Percentiles rank a stretch among this genome's conserved stretches.
These are phyloP conservation scores for Myotis vivesi DNA, from an alignment of 2,797 vertebrate genomes.

Conservation along the genomic window DNA sequence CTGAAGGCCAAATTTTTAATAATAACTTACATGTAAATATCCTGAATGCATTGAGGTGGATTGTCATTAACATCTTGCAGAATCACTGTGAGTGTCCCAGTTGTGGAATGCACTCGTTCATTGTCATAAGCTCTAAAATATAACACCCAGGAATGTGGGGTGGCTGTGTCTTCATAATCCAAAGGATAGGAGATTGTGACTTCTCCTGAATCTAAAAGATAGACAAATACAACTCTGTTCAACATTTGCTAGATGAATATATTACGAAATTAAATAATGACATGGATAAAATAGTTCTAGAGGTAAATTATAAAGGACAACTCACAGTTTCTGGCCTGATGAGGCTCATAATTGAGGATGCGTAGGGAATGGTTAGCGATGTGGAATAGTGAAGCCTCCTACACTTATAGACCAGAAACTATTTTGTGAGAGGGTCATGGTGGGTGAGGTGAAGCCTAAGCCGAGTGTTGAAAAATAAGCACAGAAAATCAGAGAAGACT, in stretches of 20 bases:
- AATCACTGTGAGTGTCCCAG: conserved; percentile 1
- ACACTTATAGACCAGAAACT: not conserved
- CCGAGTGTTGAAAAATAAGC: not conserved
- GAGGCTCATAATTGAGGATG: not conserved
- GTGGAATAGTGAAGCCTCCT: not conserved
- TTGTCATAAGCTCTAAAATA: conserved; percentile 63
- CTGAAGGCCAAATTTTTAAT: not conserved
- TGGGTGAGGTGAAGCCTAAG: not conserved
- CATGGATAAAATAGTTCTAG: not conserved
- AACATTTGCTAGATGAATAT: not conserved
- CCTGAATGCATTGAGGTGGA: conserved; percentile 14
- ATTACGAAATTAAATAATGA: not conserved
- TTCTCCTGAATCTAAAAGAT: conserved; percentile 51
- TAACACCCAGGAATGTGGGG: conserved; percentile 22
- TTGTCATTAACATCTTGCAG: conserved; percentile 69
- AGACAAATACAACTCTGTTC: not conserved
- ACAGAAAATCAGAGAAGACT: not conserved
- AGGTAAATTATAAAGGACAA: not conserved
- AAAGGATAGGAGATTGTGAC: conserved; percentile 52
- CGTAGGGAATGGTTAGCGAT: not conserved
- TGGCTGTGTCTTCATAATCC: conserved; percentile 44
- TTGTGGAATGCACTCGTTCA: conserved; percentile 40
- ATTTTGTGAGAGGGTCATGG: not conserved
- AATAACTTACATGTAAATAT: conserved; percentile 64
- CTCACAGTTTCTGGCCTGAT: not conserved